Evolutionary conservation across 2,113 vertebrate genomes (phyloP), one percentile per base, ranked within the genome.

Genomic region (Apeltes quadracus): DNA sequence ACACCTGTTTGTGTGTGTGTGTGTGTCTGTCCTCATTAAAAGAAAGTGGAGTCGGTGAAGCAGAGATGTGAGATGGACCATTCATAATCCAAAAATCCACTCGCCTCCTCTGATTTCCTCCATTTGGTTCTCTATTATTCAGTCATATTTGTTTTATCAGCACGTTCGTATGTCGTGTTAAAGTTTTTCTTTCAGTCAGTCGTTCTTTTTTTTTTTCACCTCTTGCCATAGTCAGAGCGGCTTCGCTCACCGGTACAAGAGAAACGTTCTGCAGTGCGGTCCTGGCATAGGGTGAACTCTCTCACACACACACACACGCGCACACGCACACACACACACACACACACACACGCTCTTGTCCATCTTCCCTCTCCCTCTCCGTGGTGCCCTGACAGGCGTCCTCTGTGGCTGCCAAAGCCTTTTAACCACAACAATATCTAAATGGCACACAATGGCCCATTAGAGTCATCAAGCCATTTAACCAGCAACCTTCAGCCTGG

Each of bases 361-460:
- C 1, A 11, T 64, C 73, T 57, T 25, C 69, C 12, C 27, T 36
- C 55, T 66, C 55, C 48, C 72, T 68, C 67, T 1, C 27, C 14
- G 14, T 81, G 79, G 34, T 27, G 68, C 69, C n/a, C 36, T 89
- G 84, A 85, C 78, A 78, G 65, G 10, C 61, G 4, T 78, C 72
- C 61, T 82, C 64, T 72, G 78, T 67, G 64, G 67, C 78, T 90
- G 85, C 88, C 76, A 79, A 71, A 77, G 87, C 85, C 74, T 87
- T 87, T 84, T 78, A 91, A 88, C 81, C 76, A 78, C 82, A 86
- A 83, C 78, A 83, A 83, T 77, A 83, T 87, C 69, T 50, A 86
- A 90, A 89, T 80, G 77, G 85, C 51, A 69, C 89, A 88, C 83
- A 85, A 85, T 59, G 77, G 68, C 62, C 82, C 80, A 89, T 87